Percentiles rank a stretch among this genome's conserved stretches.
phyloP scores from a whole-genome alignment of 2,888 invertebrate species.

The Lasioglossum villosulum region DNA sequence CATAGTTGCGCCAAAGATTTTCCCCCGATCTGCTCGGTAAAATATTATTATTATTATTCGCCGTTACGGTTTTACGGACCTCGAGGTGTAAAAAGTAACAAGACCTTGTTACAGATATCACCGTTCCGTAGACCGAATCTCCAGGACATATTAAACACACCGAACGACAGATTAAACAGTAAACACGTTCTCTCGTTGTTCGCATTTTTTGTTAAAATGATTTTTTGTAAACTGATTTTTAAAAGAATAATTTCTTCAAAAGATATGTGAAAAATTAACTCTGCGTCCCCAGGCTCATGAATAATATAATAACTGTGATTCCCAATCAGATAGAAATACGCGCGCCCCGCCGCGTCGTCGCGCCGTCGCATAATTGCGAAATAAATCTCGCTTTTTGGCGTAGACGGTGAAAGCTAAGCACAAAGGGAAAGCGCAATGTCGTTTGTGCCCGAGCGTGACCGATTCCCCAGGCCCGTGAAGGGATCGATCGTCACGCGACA shows the following conservation, averaged over 20 bases:
- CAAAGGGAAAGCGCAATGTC: slow-evolving; percentile 35
- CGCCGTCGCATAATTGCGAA: neutral
- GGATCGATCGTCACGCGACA: neutral
- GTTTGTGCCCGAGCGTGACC: slow-evolving; percentile 29
- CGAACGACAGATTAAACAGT: no score
- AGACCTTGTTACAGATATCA: neutral
- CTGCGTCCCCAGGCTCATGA: neutral
- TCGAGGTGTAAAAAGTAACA: slow-evolving; percentile 25
- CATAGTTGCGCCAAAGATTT: slow-evolving; percentile 44
- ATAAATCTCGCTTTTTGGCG: slow-evolving; percentile 25
- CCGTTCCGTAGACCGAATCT: neutral
- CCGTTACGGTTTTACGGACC: slow-evolving; percentile 31
- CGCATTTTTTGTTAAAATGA: neutral
- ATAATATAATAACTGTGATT: neutral
- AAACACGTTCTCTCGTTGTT: neutral
- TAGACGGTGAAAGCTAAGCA: neutral
- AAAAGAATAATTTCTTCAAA: no score
- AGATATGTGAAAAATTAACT: no score
- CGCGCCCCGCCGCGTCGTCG: neutral
- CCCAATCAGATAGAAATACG: neutral
- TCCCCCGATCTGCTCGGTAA: slow-evolving; percentile 19
- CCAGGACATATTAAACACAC: neutral
- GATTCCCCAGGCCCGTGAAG: neutral
- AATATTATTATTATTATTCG: slow-evolving; percentile 42
- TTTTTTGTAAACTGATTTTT: neutral